Base-by-base conservation (phyloP, 2,888 invertebrate genomes). In the Magallana nippona region DNA sequence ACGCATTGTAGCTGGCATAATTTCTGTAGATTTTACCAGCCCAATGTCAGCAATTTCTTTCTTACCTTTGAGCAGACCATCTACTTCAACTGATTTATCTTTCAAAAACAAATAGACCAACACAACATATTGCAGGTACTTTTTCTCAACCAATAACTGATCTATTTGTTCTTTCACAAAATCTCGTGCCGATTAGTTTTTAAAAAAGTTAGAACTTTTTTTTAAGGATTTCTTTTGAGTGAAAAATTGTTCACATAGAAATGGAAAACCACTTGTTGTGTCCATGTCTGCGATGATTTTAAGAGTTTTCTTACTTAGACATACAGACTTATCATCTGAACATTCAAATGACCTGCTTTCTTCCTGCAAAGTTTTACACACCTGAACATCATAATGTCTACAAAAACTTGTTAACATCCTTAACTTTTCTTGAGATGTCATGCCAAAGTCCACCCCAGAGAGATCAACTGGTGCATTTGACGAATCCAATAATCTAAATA, bases 171-270 rank as follows among this genome's bases (percentile, higher is more conserved):
- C 15, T 71, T 71, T 71, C 10, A 71, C 22, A 5, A 27, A 27
- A 10, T 27, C 27, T 10, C 22, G 15, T 10, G 63, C 63, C 2
- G 63, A 71, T 1, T 27, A 15, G 27, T 15, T 5, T 27, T 10
- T 13, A 19, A 71, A 71, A 27, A 71, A 71, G 10, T 22, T 71
- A 27, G 17, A 27, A 11, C 63, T 71, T 17, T 71, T 22, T 27
- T 71, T 71, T 15, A 71, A 71, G 63, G 27, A 71, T 27, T 71
- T 27, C 5, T 10, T 10, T 2, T 71, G 13, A 1, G 11, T 11
- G 27, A 71, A 71, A 71, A 71, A 71, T 27, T 71, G 13, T 71
- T 71, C 63, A 27, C 63, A 71, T 13, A 71, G 22, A 11, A 71
- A 13, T 3, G 63, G 63, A 27, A 71, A 71, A 10, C 63, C 63